Base-by-base conservation (phyloP, 2,797 vertebrate genomes). In the Todus mexicanus region DNA sequence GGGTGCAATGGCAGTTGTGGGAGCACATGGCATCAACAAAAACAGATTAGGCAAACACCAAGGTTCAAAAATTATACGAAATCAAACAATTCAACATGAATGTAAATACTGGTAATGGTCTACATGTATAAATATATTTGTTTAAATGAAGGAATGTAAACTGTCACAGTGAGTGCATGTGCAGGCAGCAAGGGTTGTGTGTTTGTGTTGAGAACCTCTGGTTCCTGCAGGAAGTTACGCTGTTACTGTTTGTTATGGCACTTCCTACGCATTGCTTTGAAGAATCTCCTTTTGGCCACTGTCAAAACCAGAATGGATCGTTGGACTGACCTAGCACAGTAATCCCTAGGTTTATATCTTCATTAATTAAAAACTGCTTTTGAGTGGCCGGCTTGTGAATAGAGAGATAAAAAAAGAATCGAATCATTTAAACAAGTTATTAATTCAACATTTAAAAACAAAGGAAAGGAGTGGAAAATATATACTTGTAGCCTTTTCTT, bases 401-500 rank as follows among this genome's bases (percentile, higher is more conserved):
- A 43, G 31, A 51, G 37, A 20, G n/a, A 56, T 56, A 56, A 53
- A 37, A 80, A 93, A 81, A 93, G 54, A 87, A 92, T 96, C n/a
- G 87, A 91, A 74, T 94, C 25, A 81, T 95, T 94, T 92, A 76
- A 95, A 90, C 80, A 90, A 93, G 92, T 94, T 97, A 97, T 95
- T 97, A 96, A 92, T 92, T 72, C 81, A 35, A 95, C 75, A 63
- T 92, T n/a, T 96, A 87, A 95, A 92, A 92, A 65, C 57, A 95
- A 73, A 92, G 48, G 47, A 82, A 73, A 76, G 27, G 64, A 81
- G 66, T 94, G 93, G 84, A 96, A 97, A 94, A 93, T 80, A 84
- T 65, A 66, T 90, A 60, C 90, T 93, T 96, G 94, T 95, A 96
- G 94, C 89, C 84, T 97, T 98, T 97, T 97, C 96, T 97, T 96